Evolutionary conservation across 2,888 invertebrate genomes (phyloP), one percentile per base, ranked within the genome.

Genomic region (Drosophila borealis): DNA sequence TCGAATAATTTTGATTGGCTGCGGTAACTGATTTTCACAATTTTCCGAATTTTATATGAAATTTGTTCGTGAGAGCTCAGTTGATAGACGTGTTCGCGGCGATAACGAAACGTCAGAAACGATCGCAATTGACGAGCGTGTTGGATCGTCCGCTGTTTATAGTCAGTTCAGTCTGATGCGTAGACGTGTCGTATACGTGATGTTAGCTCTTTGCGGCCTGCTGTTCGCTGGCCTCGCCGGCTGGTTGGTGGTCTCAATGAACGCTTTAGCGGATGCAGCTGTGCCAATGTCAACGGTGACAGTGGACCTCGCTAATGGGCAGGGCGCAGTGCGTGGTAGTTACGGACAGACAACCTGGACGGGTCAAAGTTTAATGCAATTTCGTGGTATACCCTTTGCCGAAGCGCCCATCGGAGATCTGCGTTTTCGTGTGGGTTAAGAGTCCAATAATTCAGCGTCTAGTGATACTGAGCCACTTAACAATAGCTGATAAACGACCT

Each of bases 311-410:
- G 69, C 88, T 0, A 49, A 56, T 5, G 71, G 72, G 3, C 90
- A 91, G 63, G 92, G 92, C 6, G 46, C 62, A 13, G 80, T 92
- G 34, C 74, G 77, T 48, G 92, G 92, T 11, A 84, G 83, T 61
- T 81, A 73, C 55, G 86, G 77, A 2, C 65, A 65, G 37, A 90
- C 91, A 3, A 74, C 88, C 4, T 92, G 92, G 92, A 89, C 90
- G 6, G 80, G 80, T 36, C 88, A 90, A 56, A 77, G 61, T 10
- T 81, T 91, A 56, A 90, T 91, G 82, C 89, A 90, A 63, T 92
- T 92, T 70, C 82, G 91, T 13, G 92, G 92, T 13, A 80, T 92
- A 64, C 92, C 91, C n/a, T 92, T 79, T 76, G 92, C 91, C 3
- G 91, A 92, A 65, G 78, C 92, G 6, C 92, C 92, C 3, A 74